A percentile compares a stretch with the other conserved stretches of the same genome.
Conservation (phyloP, 92 coral and sea anemone genomes). For the Virgularia gustaviana region DNA sequence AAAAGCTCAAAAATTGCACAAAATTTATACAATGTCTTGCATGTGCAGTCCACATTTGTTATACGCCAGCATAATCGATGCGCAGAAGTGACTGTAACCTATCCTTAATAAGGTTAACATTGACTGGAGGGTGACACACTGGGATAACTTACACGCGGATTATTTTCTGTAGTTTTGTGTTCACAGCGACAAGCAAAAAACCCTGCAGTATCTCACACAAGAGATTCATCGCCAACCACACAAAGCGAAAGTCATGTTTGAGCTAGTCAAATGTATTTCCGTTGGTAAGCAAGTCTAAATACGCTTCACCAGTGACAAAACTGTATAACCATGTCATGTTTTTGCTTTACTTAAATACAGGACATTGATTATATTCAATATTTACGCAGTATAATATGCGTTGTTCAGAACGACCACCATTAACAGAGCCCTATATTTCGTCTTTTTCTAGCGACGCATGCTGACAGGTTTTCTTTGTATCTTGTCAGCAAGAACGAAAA, state of each 20-base stretch:
- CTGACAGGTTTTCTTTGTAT: conserved; percentile 78
- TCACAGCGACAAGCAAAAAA: conserved; percentile 91
- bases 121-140: neutral
- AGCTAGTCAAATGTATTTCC: conserved; percentile 79
- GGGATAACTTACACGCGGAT: too few relatives aligned
- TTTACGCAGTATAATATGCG: too few relatives aligned
- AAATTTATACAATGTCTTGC: too few relatives aligned
- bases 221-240: conserved; percentile 94
- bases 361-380: too few relatives aligned
- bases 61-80: too few relatives aligned
- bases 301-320: too few relatives aligned
- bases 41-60: neutral
- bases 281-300: conserved; percentile 52
- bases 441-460: conserved; percentile 74
- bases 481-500: conserved; percentile 89
- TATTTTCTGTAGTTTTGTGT: conserved; percentile 69
- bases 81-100: too few relatives aligned
- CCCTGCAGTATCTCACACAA: conserved; percentile 79
- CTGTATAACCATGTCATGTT: too few relatives aligned
- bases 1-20: too few relatives aligned
- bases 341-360: too few relatives aligned
- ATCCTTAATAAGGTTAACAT: neutral
- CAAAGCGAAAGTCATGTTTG: conserved; percentile 90
- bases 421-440: too few relatives aligned
- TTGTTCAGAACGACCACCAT: too few relatives aligned